Percentiles rank a stretch among this genome's conserved stretches.
Evolutionary conservation across 2,113 vertebrate species (phyloP).

Genomic region (Gymnogyps californianus): DNA sequence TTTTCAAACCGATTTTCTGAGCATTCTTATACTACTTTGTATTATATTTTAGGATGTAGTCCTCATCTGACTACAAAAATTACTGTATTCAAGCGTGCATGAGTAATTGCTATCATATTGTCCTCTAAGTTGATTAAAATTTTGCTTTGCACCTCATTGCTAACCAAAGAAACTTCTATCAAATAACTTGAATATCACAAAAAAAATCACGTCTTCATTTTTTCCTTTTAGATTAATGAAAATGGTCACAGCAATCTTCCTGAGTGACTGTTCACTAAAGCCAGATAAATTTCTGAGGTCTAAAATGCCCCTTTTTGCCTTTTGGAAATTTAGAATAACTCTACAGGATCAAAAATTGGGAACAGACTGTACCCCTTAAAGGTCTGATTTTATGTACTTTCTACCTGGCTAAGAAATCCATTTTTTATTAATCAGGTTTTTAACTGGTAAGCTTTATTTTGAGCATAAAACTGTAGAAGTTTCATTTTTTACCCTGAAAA

Average conservation of each 20-base stretch:
- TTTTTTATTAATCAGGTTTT: neutral
- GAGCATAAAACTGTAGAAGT: neutral
- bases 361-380: neutral
- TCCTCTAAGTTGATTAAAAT: neutral
- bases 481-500: neutral
- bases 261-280: neutral
- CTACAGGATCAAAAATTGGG: neutral
- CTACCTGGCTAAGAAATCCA: neutral
- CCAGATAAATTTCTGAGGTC: neutral
- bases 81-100: neutral
- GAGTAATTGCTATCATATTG: neutral
- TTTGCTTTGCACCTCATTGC: neutral
- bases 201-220: neutral
- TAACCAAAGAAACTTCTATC: neutral
- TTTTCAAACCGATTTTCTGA: neutral
- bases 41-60: neutral
- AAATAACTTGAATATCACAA: neutral
- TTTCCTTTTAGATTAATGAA: neutral
- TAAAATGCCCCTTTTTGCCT: neutral
- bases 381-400: neutral
- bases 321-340: neutral
- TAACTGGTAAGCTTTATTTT: neutral
- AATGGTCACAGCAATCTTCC: neutral
- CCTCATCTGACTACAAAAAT: neutral
- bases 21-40: neutral